A percentile compares a stretch with the other conserved stretches of the same genome.
Evolutionary conservation across 2,888 invertebrate genomes (phyloP).

Genomic region (Eledona agricola): DNA sequence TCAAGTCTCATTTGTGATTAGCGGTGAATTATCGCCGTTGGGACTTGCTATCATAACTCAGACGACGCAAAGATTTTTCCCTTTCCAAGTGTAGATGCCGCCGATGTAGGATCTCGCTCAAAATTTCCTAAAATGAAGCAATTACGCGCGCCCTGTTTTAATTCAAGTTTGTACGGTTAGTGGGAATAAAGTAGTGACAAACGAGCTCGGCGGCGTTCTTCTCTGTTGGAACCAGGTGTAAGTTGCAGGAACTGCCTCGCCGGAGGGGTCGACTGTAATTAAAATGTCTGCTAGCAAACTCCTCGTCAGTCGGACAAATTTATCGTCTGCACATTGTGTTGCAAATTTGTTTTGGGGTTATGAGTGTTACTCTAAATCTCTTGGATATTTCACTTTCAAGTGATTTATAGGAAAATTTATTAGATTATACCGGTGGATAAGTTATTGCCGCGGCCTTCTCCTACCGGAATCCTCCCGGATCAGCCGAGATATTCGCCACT

Average conservation of each 20-base stretch:
- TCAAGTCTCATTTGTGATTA: slow-evolving; percentile 42
- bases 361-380: slow-evolving; percentile 53
- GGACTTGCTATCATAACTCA: background rate
- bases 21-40: slow-evolving; percentile 8
- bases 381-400: slow-evolving; percentile 51
- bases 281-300: slow-evolving; percentile 60
- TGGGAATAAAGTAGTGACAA: slow-evolving; percentile 45
- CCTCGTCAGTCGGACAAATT: slow-evolving; percentile 60
- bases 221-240: slow-evolving; percentile 50
- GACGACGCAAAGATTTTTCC: background rate
- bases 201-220: slow-evolving; percentile 33
- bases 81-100: no score
- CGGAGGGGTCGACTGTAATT: slow-evolving; percentile 57
- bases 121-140: slow-evolving; percentile 55
- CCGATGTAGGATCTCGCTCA: no score
- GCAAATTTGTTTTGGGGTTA: slow-evolving; percentile 60
- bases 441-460: slow-evolving; percentile 19
- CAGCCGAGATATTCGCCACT: slow-evolving; percentile 17
- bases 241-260: slow-evolving; percentile 44
- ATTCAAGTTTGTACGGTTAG: slow-evolving; percentile 46
- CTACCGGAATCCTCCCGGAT: slow-evolving; percentile 16
- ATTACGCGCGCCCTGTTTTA: slow-evolving; percentile 50
- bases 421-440: slow-evolving; percentile 34
- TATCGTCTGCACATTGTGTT: slow-evolving; percentile 58
- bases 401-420: slow-evolving; percentile 46